phyloP scores from a whole-genome alignment of 2,888 invertebrate genomes.

The Serrognathus titanus region DNA sequence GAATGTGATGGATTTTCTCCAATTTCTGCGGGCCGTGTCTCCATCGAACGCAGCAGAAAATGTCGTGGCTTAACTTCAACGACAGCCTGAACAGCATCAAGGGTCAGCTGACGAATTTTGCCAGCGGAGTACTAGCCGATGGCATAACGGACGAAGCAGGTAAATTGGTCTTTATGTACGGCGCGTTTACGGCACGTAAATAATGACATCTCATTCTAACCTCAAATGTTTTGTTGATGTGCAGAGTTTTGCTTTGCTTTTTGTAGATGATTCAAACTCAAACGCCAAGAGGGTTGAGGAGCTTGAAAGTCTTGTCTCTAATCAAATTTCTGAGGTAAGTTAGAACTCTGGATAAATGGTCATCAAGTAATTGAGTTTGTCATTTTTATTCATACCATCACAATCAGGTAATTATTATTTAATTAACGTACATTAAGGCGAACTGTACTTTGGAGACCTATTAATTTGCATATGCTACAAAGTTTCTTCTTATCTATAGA shows the following conservation, averaged over 20 bases:
- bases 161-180: constrained; percentile 31
- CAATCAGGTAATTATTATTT: too few species aligned
- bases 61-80: constrained; percentile 69
- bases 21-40: too few species aligned
- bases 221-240: constrained; percentile 18
- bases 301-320: constrained; percentile 12
- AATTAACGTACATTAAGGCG: too few species aligned
- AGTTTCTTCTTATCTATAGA: too few species aligned
- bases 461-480: too few species aligned
- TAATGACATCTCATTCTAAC: constrained; percentile 20
- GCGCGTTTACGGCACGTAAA: constrained; percentile 19
- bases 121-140: constrained; percentile 84
- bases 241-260: background rate
- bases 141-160: constrained; percentile 61
- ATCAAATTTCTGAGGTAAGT: constrained; percentile 14
- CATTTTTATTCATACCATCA: too few species aligned
- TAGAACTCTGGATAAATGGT: background rate
- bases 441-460: too few species aligned
- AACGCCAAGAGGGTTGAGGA: constrained; percentile 6
- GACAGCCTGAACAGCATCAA: constrained; percentile 69
- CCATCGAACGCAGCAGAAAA: constrained; percentile 34
- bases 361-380: too few species aligned
- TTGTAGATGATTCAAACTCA: background rate
- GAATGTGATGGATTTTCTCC: too few species aligned
- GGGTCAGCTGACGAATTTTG: constrained; percentile 84